These are phyloP conservation scores for Panopea generosa DNA, from an alignment of 2,888 invertebrate species.

Conservation along the genomic window DNA sequence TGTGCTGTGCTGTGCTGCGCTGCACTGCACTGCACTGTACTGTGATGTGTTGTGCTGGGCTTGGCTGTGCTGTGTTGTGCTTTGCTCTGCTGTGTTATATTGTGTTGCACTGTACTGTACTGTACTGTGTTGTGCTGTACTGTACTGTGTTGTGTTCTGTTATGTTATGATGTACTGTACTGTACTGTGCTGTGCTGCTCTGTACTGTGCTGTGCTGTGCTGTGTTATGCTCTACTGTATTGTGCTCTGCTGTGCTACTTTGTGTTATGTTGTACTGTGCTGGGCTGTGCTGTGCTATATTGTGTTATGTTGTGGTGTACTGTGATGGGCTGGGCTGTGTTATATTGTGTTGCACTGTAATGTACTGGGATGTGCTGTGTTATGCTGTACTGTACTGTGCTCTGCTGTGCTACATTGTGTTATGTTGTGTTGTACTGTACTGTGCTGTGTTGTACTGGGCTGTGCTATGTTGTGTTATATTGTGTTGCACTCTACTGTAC, in stretches of 20 bases:
- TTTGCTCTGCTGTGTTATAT: slow-evolving; percentile 9
- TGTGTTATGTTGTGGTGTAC: slow-evolving; percentile 11
- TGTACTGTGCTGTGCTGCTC: slow-evolving; percentile 37
- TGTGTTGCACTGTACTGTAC: slow-evolving; percentile 26
- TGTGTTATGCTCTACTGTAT: slow-evolving; percentile 9
- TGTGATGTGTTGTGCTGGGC: background rate
- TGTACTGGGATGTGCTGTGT: slow-evolving; percentile 32
- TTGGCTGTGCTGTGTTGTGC: slow-evolving; percentile 5
- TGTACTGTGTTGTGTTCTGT: slow-evolving; percentile 39
- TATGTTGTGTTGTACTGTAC: slow-evolving; percentile 27
- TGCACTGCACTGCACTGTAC: background rate
- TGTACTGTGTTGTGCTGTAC: slow-evolving; percentile 28
- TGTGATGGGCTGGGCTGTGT: slow-evolving; percentile 8
- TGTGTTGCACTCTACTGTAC: slow-evolving; percentile 23
- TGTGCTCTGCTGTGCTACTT: background rate
- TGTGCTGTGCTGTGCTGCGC: background rate
- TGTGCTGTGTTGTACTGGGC: slow-evolving; percentile 21
- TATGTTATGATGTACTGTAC: slow-evolving; percentile 27
- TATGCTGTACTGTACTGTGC: slow-evolving; percentile 23
- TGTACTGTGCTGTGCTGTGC: slow-evolving; percentile 40
- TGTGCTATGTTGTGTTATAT: slow-evolving; percentile 16
- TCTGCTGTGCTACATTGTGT: slow-evolving; percentile 23
- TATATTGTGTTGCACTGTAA: slow-evolving; percentile 20
- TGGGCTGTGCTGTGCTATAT: slow-evolving; percentile 6
- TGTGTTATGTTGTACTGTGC: background rate